These are phyloP conservation scores for Andrena praecox DNA, from an alignment of 2,888 invertebrate genomes.

Conservation along the genomic window DNA sequence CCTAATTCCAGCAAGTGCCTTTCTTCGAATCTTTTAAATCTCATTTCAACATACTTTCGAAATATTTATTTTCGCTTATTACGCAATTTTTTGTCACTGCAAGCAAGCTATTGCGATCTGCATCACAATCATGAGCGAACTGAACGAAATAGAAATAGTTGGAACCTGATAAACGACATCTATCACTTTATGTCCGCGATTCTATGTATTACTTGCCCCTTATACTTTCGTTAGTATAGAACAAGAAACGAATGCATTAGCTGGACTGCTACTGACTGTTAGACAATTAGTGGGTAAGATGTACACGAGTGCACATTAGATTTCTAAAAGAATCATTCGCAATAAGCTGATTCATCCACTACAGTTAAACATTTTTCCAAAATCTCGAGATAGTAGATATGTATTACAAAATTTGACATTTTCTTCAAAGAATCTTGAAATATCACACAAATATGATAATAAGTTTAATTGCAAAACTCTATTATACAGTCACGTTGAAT, in stretches of 20 bases:
- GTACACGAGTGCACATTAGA: slow-evolving; percentile 42
- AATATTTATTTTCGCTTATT: background rate
- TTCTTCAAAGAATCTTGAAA: background rate
- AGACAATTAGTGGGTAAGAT: slow-evolving; percentile 8
- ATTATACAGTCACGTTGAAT: background rate
- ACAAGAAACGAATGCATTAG: slow-evolving; percentile 8
- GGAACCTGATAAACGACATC: slow-evolving; percentile 48
- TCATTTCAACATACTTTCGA: background rate
- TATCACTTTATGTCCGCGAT: slow-evolving; percentile 48
- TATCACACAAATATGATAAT: background rate
- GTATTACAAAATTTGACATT: background rate
- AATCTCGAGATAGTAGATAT: background rate
- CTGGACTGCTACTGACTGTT: slow-evolving; percentile 29
- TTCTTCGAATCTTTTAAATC: too few species aligned
- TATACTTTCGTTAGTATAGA: slow-evolving; percentile 14
- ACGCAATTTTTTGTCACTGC: background rate
- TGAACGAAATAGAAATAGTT: slow-evolving; percentile 73
- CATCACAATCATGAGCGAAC: slow-evolving; percentile 27
- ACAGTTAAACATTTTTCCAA: background rate
- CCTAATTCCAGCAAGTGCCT: too few species aligned
- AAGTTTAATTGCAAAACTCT: background rate
- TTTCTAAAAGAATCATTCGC: slow-evolving; percentile 38
- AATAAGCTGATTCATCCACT: slow-evolving; percentile 26
- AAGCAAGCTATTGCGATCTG: background rate
- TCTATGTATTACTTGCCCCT: slow-evolving; percentile 6